Evolutionary conservation across 2,113 vertebrate species (phyloP), one percentile per base, ranked within the genome.

Genomic region (Lipophrys pholis): DNA sequence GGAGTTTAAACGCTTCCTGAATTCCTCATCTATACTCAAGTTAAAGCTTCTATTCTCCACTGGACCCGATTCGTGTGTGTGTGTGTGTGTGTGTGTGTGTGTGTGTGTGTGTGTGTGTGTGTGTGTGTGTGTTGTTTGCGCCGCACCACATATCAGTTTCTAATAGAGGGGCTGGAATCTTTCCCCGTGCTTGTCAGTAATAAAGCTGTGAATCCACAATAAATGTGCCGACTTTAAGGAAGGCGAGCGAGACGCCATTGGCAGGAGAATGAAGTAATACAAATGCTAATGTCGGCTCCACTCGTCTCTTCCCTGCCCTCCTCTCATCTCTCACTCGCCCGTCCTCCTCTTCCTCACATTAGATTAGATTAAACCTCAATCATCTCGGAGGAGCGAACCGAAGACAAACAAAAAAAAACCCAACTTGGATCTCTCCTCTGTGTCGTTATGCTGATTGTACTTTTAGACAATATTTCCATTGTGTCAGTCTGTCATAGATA

Each of bases 221-320:
- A 77, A 85, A 30, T 76, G 75, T 78, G 80, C 49, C 11, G 51
- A 59, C 67, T 81, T 70, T 36, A 67, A 65, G 50, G 40, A 65
- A 63, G 69, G 72, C 62, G 45, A 58, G 54, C 36, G 74, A 65
- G 49, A 62, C 43, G 85, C 57, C 62, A 69, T 39, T 68, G 82
- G 77, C 63, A 61, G 43, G 43, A 69, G 78, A 82, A 74, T 82
- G 76, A 84, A 80, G 76, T 78, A 56, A 86, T 87, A 82, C 80
- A 85, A 86, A 90, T 86, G 78, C 83, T 87, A 87, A 86, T 89
- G 71, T 52, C 7, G 11, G 16, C 73, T 63, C 14, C 54, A 54
- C 80, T 80, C 30, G 41, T 62, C 64, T 11, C 10, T 59, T 59
- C 43, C 4, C 50, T 52, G 14, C 17, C 35, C 6, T 1, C 63